phyloP scores from a whole-genome alignment of 2,797 vertebrate species.

The Austrolebias charrua region DNA sequence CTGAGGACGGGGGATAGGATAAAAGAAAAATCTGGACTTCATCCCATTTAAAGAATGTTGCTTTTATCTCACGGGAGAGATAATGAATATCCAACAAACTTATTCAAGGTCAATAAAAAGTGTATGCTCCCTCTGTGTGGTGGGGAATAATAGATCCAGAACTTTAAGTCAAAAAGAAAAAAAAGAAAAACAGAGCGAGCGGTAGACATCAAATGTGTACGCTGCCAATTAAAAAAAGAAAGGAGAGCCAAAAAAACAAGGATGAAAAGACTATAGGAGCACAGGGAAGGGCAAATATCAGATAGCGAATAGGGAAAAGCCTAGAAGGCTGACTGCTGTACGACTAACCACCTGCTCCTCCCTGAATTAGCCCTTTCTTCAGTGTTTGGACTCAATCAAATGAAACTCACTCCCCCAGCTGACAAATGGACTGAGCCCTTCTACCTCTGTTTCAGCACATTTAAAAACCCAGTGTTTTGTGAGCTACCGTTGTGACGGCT shows the following conservation, averaged over 20 bases:
- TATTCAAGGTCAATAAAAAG: constrained; percentile 62
- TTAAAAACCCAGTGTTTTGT: constrained; percentile 59
- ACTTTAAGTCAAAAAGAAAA: constrained; percentile 45
- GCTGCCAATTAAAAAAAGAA: constrained; percentile 62
- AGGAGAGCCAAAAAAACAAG: constrained; percentile 39
- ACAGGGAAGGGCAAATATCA: constrained; percentile 58
- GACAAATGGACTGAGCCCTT: constrained; percentile 62
- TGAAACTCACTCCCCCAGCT: constrained; percentile 66
- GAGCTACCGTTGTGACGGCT: constrained; percentile 42
- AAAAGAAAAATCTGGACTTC: constrained; percentile 27
- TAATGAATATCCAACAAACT: constrained; percentile 52
- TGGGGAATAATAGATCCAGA: constrained; percentile 18
- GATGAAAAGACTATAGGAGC: constrained; percentile 51
- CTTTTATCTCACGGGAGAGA: constrained; percentile 51
- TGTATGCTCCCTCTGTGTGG: constrained; percentile 35
- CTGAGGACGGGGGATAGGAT: constrained; percentile 3
- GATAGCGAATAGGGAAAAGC: constrained; percentile 50
- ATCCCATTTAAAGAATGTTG: constrained; percentile 39
- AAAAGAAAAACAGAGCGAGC: not conserved
- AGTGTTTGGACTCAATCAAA: constrained; percentile 67
- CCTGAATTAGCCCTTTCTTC: constrained; percentile 77
- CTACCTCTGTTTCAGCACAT: constrained; percentile 44
- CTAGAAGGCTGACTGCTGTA: constrained; percentile 45
- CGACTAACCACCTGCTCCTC: constrained; percentile 70
- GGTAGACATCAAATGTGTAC: constrained; percentile 54